A percentile compares a stretch with the other conserved stretches of the same genome.
phyloP scores from a whole-genome alignment of 1,140 invertebrate genomes.

The Zaprionus nigranus region DNA sequence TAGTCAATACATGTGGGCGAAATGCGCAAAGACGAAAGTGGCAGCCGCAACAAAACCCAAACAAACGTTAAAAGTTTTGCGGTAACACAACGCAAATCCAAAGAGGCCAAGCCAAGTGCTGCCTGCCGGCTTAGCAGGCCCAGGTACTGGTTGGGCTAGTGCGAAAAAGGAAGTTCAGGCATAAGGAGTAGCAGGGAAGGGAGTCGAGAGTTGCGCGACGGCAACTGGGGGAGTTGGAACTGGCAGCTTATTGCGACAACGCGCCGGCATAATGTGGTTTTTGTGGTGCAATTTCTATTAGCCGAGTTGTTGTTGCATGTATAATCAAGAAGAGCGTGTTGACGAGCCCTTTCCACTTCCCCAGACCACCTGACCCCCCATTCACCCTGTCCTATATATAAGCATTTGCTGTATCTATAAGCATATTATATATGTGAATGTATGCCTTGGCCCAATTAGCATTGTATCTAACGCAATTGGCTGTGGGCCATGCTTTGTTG shows the following conservation, averaged over 20 bases:
- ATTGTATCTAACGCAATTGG: conserved; percentile 69
- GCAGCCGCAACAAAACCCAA: conserved; percentile 57
- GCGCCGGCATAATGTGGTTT: conserved; percentile 77
- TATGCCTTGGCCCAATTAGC: conserved; percentile 69
- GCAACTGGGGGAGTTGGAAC: conserved; percentile 6
- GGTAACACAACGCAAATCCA: conserved; percentile 64
- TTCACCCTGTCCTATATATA: background rate
- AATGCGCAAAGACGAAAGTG: conserved; percentile 44
- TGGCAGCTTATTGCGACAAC: conserved; percentile 53
- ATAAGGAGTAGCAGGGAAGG: background rate
- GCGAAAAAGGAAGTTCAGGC: background rate
- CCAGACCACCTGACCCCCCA: conserved; percentile 1
- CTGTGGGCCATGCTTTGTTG: conserved; percentile 72
- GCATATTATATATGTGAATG: conserved; percentile 34
- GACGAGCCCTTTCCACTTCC: background rate
- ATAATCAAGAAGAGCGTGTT: conserved; percentile 51
- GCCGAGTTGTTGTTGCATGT: conserved; percentile 56
- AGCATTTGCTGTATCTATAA: background rate
- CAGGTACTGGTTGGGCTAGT: conserved; percentile 31
- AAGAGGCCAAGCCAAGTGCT: conserved; percentile 31
- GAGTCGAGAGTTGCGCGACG: no score
- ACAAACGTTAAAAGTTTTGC: conserved; percentile 78
- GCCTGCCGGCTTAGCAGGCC: conserved; percentile 29
- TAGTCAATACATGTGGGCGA: conserved; percentile 80
- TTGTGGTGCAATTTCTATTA: conserved; percentile 76